Base-by-base conservation (phyloP, 2,113 vertebrate species). In the Lophura nycthemera region DNA sequence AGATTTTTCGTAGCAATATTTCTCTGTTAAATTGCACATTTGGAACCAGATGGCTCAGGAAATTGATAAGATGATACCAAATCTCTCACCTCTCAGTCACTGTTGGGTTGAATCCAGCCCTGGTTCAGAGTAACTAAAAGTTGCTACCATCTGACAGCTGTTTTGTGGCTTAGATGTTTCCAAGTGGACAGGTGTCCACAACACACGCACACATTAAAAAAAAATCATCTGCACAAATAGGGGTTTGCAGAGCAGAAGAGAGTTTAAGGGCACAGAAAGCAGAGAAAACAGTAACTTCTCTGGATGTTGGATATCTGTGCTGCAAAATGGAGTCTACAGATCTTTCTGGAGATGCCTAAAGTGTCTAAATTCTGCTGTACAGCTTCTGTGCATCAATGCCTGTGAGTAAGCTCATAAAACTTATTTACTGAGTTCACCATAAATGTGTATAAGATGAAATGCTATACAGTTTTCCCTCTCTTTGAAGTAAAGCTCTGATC, bases 401-500 rank as follows among this genome's bases (percentile, higher is more conserved):
- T 86, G 20, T 52, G 61, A 71, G 19, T 61, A 84, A 78, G 47
- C 17, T 75, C 4, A 2, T 78, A 27, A 78, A 81, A 36, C 30
- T 30, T 59, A 14, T 80, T 80, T 65, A 24, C 20, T 47, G 60
- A 74, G 29, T 38, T 77, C 4, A 1, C 4, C 24, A n/a, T 56
- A 83, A 91, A 73, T 61, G 66, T 0, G 0, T 21, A 6, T 86
- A 47, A 89, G 89, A 94, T 94, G 54, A 96, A 94, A 94, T 64
- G 34, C 59, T 92, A 4, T 79, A 66, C 91, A 90, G 76, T 83
- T 94, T 95, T 90, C 65, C 61, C 57, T 94, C 47, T 57, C 90
- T 96, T 94, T 96, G 90, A 96, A 96, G 93, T 86, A 82, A 78
- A 75, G 74, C 90, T 94, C 89, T 96, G 83, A 93, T 96, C 93